Base-by-base conservation (phyloP, 1,140 invertebrate species). In the Pantala flavescens region DNA sequence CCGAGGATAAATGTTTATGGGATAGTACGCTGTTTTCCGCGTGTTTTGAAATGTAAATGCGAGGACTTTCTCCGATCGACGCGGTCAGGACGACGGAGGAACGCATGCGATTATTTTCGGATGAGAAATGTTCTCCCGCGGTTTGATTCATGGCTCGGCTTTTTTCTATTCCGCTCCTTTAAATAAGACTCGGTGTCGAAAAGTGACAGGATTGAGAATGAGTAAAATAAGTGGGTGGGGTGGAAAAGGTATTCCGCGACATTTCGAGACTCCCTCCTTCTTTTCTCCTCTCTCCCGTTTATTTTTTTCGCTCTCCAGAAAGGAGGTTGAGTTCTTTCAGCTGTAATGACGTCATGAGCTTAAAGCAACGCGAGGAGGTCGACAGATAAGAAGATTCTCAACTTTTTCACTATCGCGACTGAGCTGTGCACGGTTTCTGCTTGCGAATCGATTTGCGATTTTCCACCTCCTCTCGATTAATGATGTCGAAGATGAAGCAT, bases 121-220 rank as follows among this genome's bases (percentile, higher is more conserved):
- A 36, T 36, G 28, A 36, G 28, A 36, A 36, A 36, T 36, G 28
- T 36, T 2, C 9, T 2, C 28, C 2, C 28, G 28, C 28, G 28
- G 28, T 36, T 36, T 36, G 28, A 36, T 36, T 36, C 28, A 36
- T 36, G 28, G 28, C 28, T 9, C 28, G 3, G 2, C 28, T 36
- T 36, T 9, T 36, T 36, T 36, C 28, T 36, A 36, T 36, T 36
- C 28, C 28, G 28, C 49, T 12, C 12, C 12, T 63, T 63, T 63
- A 63, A 63, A 19, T 36, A 36, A 63, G 14, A 63, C 49, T 63
- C 16, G 3, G 49, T 16, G n/a, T 63, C n/a, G n/a, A 63, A 63
- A 63, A 63, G 49, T 16, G 49, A 63, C 16, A 63, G n/a, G 49
- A 63, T 63, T 63, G n/a, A 63, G 49, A 63, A 63, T 63, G 49